Percentiles rank a stretch among this genome's conserved stretches.
phyloP scores from a whole-genome alignment of 1,140 invertebrate genomes.

The Notospermus geniculatus region DNA sequence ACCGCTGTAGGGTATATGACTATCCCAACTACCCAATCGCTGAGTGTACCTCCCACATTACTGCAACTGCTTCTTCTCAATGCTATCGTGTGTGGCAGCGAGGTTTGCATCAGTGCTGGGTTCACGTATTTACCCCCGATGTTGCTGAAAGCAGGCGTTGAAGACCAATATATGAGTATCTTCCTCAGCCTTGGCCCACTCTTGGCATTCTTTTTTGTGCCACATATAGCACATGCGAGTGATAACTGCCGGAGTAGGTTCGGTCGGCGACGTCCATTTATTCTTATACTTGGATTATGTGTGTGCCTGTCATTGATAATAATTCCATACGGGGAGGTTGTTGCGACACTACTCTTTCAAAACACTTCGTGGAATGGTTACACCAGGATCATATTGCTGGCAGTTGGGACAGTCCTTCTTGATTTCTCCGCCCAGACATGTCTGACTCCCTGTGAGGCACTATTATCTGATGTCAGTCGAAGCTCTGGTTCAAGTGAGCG shows the following conservation, averaged over 20 bases:
- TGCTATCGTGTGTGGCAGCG: conserved; percentile 58
- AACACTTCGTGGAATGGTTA: conserved; percentile 26
- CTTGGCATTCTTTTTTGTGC: conserved; percentile 56
- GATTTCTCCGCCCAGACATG: conserved; percentile 59
- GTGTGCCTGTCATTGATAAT: conserved; percentile 52
- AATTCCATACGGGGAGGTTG: conserved; percentile 47
- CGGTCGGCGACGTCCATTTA: conserved; percentile 59
- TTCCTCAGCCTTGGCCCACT: conserved; percentile 56
- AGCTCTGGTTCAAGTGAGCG: conserved; percentile 45
- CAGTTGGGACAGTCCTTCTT: conserved; percentile 54
- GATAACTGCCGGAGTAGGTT: conserved; percentile 54
- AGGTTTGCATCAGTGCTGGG: conserved; percentile 58
- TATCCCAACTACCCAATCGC: too few relatives aligned
- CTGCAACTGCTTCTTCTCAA: conserved; percentile 52
- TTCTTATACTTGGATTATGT: conserved; percentile 51
- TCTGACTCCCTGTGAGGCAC: conserved; percentile 59
- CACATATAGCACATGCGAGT: conserved; percentile 55
- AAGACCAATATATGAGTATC: conserved; percentile 56
- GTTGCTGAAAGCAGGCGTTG: conserved; percentile 58
- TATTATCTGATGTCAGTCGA: conserved; percentile 55
- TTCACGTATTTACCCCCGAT: conserved; percentile 60
- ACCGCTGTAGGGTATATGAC: too few relatives aligned
- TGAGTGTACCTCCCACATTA: conserved; percentile 25
- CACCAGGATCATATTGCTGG: conserved; percentile 41
- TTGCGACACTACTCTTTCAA: conserved; percentile 30